Base-by-base conservation (phyloP, 2,113 vertebrate species). In the Nymphicus hollandicus region DNA sequence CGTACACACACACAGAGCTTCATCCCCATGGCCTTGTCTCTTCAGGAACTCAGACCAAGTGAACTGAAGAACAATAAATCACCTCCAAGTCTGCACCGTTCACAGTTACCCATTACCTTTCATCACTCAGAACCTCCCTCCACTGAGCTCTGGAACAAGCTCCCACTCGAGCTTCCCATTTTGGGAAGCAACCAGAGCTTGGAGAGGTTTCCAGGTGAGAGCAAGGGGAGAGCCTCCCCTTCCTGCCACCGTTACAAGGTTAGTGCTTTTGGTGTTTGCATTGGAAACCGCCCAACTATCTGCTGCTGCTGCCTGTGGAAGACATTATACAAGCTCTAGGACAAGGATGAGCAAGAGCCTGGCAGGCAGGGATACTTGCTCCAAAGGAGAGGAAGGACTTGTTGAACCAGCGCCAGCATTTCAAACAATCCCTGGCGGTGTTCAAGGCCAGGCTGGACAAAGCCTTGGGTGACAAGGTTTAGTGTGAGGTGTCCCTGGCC, bases 61-160 rank as follows among this genome's bases (percentile, higher is more conserved):
- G 4, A 77, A 17, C 17, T 4, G 25, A 60, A 69, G 29, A 33
- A 14, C 7, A 53, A 19, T 7, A 14, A 23, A 41, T 20, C 52
- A n/a, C 16, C 64, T 14, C 25, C 39, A 23, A 0, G 15, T n/a
- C 44, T 2, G 0, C 1, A 9, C 37, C 11, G 35, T 2, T 27
- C 7, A 11, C 5, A 37, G 23, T 3, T 28, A 44, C 28, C 44
- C 4, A 0, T 1, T 4, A 4, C 25, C 6, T 24, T 8, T 27
- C 22, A 19, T 2, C 10, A 0, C 46, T 35, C 41, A 18, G 55
- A 39, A 5, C 10, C 37, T 49, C 33, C 13, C 31, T 44, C 20
- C 3, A 3, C 9, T 0, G 1, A 78, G 58, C 79, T 50, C 35
- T 44, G 8, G 66, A 50, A 69, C 35, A 29, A 61, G 44, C 65